Evolutionary conservation across 1,140 invertebrate species (phyloP).

Genomic region (Conus ventricosus): DNA sequence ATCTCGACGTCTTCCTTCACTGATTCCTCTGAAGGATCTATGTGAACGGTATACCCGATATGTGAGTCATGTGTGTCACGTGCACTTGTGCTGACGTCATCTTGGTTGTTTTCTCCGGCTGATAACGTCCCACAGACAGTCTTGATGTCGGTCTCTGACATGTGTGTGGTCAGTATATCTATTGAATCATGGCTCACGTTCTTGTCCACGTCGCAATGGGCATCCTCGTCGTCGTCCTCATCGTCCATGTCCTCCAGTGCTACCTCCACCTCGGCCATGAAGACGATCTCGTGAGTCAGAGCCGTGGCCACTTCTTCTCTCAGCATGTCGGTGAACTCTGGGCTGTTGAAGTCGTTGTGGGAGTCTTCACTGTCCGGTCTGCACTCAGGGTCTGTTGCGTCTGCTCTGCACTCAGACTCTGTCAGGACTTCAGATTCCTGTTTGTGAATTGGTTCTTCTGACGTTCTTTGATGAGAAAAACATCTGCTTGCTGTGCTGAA

Average conservation of each 20-base stretch:
- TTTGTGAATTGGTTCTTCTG: neutral
- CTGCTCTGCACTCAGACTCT: neutral
- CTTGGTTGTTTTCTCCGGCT: no score
- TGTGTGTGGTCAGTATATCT: neutral
- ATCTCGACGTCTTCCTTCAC: no score
- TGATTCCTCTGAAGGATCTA: no score
- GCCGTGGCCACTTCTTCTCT: conserved; percentile 24
- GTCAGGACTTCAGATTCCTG: no score
- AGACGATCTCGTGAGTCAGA: conserved; percentile 25
- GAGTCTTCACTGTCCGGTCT: neutral
- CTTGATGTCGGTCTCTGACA: neutral
- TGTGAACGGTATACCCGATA: no score
- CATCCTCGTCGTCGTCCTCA: neutral
- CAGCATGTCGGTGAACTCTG: conserved; percentile 20
- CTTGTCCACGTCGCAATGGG: neutral
- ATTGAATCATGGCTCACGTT: neutral
- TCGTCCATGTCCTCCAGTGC: conserved; percentile 26
- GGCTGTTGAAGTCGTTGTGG: conserved; percentile 5
- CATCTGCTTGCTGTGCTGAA: neutral
- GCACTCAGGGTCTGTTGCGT: neutral
- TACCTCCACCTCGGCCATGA: conserved; percentile 33
- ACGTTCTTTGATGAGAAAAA: neutral
- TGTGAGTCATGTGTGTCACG: neutral
- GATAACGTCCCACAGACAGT: no score
- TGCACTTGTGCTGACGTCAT: neutral